phyloP scores from a whole-genome alignment of 2,113 vertebrate species.

The Stercorarius parasiticus region DNA sequence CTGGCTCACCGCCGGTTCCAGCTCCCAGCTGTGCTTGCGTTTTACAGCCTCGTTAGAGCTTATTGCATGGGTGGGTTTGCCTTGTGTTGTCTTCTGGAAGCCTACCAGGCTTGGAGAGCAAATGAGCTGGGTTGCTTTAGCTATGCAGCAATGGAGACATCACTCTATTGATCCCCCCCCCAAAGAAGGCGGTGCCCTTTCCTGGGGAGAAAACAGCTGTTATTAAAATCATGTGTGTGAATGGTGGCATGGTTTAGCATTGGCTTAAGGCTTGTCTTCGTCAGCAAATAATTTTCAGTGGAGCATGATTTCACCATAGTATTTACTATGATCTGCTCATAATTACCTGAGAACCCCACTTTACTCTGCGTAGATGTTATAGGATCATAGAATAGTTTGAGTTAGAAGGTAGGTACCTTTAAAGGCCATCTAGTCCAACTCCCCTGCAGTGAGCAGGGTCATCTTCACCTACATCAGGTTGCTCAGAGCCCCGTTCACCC shows the following conservation, averaged over 20 bases:
- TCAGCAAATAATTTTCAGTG: not conserved
- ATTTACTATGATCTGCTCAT: not conserved
- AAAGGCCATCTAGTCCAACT: not conserved
- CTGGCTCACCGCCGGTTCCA: not conserved
- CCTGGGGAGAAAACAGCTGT: not conserved
- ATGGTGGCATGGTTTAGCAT: not conserved
- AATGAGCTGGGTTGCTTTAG: not conserved
- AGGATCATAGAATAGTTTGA: not conserved
- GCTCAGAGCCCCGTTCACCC: not conserved
- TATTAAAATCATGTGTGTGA: not conserved
- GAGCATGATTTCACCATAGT: not conserved
- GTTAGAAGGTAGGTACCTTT: not conserved
- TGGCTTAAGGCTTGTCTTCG: not conserved
- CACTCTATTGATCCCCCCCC: accelerated
- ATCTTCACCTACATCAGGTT: not conserved
- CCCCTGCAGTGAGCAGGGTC: not conserved
- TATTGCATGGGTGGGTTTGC: not conserved
- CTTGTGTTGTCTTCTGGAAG: not conserved
- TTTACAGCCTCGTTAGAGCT: not conserved
- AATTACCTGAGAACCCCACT: not conserved
- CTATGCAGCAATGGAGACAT: not conserved
- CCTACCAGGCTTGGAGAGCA: not conserved
- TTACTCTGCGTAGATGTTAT: not conserved
- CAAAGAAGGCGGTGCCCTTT: not conserved
- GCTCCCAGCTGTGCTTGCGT: not conserved